Evolutionary conservation across 1,140 invertebrate species (phyloP).

Genomic region (Bombus sylvicola): DNA sequence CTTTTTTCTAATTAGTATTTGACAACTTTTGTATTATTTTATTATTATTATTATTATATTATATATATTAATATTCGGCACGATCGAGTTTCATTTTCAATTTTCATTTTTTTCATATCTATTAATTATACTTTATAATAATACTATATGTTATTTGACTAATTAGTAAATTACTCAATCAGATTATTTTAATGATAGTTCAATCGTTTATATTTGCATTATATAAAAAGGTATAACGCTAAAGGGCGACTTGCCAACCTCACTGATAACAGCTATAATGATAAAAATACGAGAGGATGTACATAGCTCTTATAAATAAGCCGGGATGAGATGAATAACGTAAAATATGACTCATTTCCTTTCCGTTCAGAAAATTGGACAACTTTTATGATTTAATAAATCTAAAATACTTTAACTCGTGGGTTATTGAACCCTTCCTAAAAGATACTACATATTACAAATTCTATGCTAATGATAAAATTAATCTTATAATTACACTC

Average conservation of each 20-base stretch:
- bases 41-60: too few relatives aligned
- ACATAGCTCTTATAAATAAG: neutral
- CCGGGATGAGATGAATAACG: neutral
- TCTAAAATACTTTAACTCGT: neutral
- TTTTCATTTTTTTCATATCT: too few relatives aligned
- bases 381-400: neutral
- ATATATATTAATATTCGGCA: too few relatives aligned
- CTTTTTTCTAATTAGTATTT: too few relatives aligned
- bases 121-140: too few relatives aligned
- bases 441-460: neutral
- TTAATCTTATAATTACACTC: neutral
- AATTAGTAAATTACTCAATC: too few relatives aligned
- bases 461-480: neutral
- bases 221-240: neutral
- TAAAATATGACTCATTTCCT: neutral
- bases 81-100: too few relatives aligned
- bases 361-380: neutral
- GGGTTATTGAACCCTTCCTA: neutral
- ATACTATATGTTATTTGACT: too few relatives aligned
- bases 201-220: neutral
- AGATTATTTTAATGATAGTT: too few relatives aligned
- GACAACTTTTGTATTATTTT: too few relatives aligned
- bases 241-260: neutral
- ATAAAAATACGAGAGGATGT: neutral
- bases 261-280: neutral